Base-by-base conservation (phyloP, 2,888 invertebrate species). In the Lydus trimaculatus region DNA sequence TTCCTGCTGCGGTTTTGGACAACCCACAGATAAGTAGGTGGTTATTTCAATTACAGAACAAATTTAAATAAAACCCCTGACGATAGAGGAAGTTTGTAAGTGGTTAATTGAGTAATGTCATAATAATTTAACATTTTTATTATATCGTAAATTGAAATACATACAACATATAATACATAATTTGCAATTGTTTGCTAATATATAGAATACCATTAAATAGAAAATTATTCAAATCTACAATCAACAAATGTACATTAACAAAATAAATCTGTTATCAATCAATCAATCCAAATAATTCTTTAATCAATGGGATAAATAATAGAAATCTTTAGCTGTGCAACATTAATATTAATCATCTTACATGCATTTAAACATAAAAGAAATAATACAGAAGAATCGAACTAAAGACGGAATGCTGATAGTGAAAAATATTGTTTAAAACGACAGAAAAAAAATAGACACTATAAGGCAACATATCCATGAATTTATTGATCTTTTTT, bases 401-500 rank as follows among this genome's bases (percentile, higher is more conserved):
- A n/a, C n/a, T n/a, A n/a, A n/a, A n/a, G n/a, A n/a, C n/a, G 23
- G 56, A 52, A 25, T 56, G 56, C 20, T 48, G 9, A 48, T 13
- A 15, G 5, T 5, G 39, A 48, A 48, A 48, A n/a, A n/a, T n/a
- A n/a, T n/a, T n/a, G 7, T 48, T 17, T 4, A 43, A 17, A 48
- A 48, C 3, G 17, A 48, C 17, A 17, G 6, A 43, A 43, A 8
- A 13, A 43, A 11, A 43, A 43, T 17, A 17, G 8, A 2, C n/a
- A 43, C 6, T 43, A 17, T 43, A 43, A 43, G 43, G 43, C 43
- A 20, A 48, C 7, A 20, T 2, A 3, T 48, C 9, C 8, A 15
- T 17, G n/a, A 33, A 61, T 69, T 90, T 89, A 93, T 85, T 93
- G 90, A 80, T 91, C 88, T 86, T 93, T 93, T 86, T 93, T 93